Conservation (phyloP, 2,888 invertebrate genomes). For the Aethes cnicana region DNA sequence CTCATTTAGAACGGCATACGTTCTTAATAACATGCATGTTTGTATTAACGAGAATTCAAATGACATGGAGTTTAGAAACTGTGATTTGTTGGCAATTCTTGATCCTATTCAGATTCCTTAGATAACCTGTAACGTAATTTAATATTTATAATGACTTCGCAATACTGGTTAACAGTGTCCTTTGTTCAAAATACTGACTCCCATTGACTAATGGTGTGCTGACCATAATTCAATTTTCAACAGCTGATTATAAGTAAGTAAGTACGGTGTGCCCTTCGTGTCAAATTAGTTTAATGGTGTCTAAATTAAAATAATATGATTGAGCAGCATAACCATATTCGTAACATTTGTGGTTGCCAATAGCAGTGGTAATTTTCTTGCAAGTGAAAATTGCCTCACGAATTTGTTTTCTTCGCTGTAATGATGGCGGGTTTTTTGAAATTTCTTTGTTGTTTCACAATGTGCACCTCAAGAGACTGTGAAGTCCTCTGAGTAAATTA, state of each 20-base stretch:
- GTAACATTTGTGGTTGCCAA: constrained; percentile 50
- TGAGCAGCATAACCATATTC: constrained; percentile 43
- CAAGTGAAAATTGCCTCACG: constrained; percentile 66
- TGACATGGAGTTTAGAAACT: not conserved
- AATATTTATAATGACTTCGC: too few relatives aligned
- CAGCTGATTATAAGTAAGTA: constrained; percentile 39
- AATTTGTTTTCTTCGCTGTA: constrained; percentile 41
- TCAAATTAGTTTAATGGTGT: constrained; percentile 36
- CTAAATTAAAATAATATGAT: constrained; percentile 40
- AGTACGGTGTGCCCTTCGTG: constrained; percentile 41
- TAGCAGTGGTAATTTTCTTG: constrained; percentile 54
- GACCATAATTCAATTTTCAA: constrained; percentile 43
- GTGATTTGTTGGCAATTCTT: too few relatives aligned
- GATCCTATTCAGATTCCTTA: too few relatives aligned
- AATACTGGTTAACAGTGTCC: too few relatives aligned
- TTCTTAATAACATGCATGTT: not conserved
- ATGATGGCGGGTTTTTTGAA: constrained; percentile 11
- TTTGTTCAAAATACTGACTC: too few relatives aligned
- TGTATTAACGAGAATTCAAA: not conserved
- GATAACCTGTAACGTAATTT: too few relatives aligned
- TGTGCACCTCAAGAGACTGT: not conserved
- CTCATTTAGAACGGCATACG: not conserved
- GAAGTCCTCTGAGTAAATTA: constrained; percentile 2
- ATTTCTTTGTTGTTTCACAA: constrained; percentile 11
- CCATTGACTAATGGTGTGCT: too few relatives aligned